Evolutionary conservation across 2,113 vertebrate species (phyloP).

Genomic region (Tricholaema leucomelas): DNA sequence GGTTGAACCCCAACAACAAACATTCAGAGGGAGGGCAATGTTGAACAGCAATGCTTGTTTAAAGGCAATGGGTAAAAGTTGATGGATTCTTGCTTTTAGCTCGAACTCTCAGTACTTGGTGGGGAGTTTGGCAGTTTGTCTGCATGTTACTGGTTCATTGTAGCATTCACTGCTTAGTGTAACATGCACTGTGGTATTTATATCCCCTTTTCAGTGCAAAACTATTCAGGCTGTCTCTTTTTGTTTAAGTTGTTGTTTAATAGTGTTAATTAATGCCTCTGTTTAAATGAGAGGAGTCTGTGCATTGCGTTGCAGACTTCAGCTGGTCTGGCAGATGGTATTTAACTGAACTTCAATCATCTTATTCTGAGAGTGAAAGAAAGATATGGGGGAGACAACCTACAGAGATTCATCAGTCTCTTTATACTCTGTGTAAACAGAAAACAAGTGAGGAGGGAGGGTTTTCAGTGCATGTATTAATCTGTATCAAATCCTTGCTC

Average conservation of each 20-base stretch:
- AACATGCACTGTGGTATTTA: not conserved
- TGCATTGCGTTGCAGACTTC: not conserved
- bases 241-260: not conserved
- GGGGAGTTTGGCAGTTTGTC: not conserved
- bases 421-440: not conserved
- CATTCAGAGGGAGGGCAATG: not conserved
- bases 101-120: not conserved
- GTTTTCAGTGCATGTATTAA: not conserved
- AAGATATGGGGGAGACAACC: not conserved
- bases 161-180: not conserved
- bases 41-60: not conserved
- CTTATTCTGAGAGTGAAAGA: not conserved
- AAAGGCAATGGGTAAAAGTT: not conserved
- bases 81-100: not conserved
- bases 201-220: not conserved
- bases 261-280: not conserved
- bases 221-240: not conserved
- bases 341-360: not conserved
- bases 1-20: not conserved
- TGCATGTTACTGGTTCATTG: fast-evolving
- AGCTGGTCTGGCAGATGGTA: not conserved
- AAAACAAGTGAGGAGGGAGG: not conserved
- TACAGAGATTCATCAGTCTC: not conserved
- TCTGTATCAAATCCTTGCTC: not conserved
- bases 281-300: not conserved